Percentiles rank a stretch among this genome's conserved stretches.
These are phyloP conservation scores for Lepisosteus osseus DNA, from an alignment of 2,113 vertebrate genomes.

Conservation along the genomic window DNA sequence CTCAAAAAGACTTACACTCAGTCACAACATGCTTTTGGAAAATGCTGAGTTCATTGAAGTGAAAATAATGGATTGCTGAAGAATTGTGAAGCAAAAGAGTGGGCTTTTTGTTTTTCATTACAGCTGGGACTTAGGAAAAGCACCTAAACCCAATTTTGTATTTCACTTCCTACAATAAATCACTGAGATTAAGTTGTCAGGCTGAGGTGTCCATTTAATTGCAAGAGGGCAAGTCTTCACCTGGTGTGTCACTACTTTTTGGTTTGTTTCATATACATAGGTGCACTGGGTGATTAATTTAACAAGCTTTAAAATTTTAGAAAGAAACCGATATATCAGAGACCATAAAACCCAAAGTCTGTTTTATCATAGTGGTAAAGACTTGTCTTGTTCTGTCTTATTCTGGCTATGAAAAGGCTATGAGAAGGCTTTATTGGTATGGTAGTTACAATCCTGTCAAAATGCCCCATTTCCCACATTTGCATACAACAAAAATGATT, in stretches of 20 bases:
- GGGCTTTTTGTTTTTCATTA: slow-evolving; percentile 11
- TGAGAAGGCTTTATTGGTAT: too few species aligned
- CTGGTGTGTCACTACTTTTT: not conserved
- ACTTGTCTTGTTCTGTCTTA: too few species aligned
- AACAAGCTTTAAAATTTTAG: not conserved
- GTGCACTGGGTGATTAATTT: not conserved
- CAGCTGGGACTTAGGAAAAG: not conserved
- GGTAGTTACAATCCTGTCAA: too few species aligned
- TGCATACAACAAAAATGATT: too few species aligned
- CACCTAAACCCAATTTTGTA: slow-evolving; percentile 4
- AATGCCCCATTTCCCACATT: too few species aligned
- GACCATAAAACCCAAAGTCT: too few species aligned
- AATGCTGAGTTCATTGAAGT: slow-evolving; percentile 5
- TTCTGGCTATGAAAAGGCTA: too few species aligned
- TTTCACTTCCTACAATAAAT: slow-evolving; percentile 12
- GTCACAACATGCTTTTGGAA: slow-evolving; percentile 1
- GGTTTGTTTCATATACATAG: not conserved
- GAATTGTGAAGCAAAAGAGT: not conserved
- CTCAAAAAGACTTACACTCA: not conserved
- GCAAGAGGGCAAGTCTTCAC: not conserved
- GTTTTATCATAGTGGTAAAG: too few species aligned
- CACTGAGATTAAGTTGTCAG: slow-evolving; percentile 12
- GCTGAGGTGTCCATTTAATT: slow-evolving; percentile 1
- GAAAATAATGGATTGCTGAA: not conserved
- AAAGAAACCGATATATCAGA: too few species aligned